Evolutionary conservation across 1,140 invertebrate species (phyloP).

Genomic region (Aplysia californica): DNA sequence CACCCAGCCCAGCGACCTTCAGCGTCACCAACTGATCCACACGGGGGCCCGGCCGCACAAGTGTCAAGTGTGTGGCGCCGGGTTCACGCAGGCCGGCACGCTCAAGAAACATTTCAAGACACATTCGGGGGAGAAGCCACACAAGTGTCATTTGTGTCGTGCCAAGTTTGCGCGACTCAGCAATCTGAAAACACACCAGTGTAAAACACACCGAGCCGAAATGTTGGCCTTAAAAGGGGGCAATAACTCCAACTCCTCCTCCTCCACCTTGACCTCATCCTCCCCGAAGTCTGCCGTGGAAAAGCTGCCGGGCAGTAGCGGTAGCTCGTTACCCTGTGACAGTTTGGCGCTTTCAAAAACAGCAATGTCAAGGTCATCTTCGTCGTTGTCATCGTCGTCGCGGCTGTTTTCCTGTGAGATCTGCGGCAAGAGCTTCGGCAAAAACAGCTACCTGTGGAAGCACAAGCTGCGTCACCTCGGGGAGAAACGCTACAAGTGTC

Average conservation of each 20-base stretch:
- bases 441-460: conserved; percentile 7
- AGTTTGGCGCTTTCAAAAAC: no score
- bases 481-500: conserved; percentile 31
- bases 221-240: no score
- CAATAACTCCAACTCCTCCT: no score
- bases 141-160: conserved; percentile 8
- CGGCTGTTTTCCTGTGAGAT: conserved; percentile 8
- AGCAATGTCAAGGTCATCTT: no score
- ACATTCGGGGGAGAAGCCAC: conserved; percentile 18
- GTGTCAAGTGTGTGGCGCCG: conserved; percentile 16
- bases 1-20: background rate
- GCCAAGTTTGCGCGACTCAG: background rate
- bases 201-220: conserved; percentile 13
- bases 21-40: conserved; percentile 5
- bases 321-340: no score
- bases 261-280: no score
- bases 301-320: no score
- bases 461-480: conserved; percentile 33
- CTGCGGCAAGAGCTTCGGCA: conserved; percentile 18
- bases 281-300: no score
- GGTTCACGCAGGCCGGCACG: background rate
- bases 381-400: no score
- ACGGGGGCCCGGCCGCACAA: background rate
- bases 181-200: background rate
- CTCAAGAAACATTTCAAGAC: conserved; percentile 26